Evolutionary conservation across 2,113 vertebrate species (phyloP), one percentile per base, ranked within the genome.

Genomic region (Capricornis sumatraensis): DNA sequence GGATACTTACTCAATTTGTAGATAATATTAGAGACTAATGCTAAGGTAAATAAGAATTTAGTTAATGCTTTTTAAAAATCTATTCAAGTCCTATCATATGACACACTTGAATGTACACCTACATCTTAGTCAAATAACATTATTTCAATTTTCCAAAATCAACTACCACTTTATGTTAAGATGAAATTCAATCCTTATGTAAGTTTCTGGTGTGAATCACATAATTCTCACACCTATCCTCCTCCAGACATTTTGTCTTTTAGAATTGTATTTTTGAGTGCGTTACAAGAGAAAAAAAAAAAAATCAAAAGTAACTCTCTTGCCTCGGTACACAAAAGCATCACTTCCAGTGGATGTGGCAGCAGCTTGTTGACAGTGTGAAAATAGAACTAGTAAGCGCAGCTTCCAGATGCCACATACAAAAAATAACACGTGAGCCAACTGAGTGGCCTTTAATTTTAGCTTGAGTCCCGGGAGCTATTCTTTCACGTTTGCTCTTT

Each of bases 301-400:
- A 97, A 58, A 97, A 87, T 25, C 17, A 28, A 91, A 93, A 98
- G 76, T 28, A 0, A 13, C 23, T 36, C 67, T 92, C 74, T 79
- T 95, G 84, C 9, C 2, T 98, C 92, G 79, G 13, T 90, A 55
- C 94, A 95, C 87, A 97, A 97, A 97, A 94, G 89, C 28, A 30
- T 97, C 45, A 27, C 23, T 93, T 64, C 57, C 53, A 15, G 67
- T 92, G 78, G 13, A 87, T 91, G 86, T 96, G 87, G 81, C 94
- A 91, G 94, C 87, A 98, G 57, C 47, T 87, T 95, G 71, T 40
- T 98, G 97, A 97, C 87, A 97, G 43, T 53, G 89, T 98, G 93
- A 97, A 96, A 96, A 97, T 33, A 95, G 76, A 97, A 93, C 52
- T 91, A 82, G 45, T 50, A 96, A 33, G 67, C 93, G 25, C 14